phyloP scores from a whole-genome alignment of 2,888 invertebrate species.

The Bedellia somnulentella region DNA sequence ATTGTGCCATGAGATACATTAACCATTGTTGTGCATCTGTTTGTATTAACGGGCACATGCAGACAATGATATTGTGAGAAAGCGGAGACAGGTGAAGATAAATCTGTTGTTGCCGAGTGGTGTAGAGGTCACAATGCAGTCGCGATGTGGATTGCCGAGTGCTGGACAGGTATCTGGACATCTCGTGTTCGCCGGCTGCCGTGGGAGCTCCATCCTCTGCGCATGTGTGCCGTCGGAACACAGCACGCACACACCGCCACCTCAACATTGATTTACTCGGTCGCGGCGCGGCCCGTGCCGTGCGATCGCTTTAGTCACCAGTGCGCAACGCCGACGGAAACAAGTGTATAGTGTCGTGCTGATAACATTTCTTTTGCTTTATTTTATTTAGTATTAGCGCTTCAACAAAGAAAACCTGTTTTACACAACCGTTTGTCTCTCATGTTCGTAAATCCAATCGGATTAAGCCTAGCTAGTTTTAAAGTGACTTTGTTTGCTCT shows the following conservation, averaged over 20 bases:
- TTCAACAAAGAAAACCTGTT: slow-evolving; percentile 38
- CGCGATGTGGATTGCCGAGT: too few relatives aligned
- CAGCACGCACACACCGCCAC: slow-evolving; percentile 22
- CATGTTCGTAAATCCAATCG: too few relatives aligned
- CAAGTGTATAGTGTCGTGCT: slow-evolving; percentile 28
- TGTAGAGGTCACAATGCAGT: too few relatives aligned
- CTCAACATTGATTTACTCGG: slow-evolving; percentile 55
- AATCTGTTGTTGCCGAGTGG: too few relatives aligned
- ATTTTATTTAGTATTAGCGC: slow-evolving; percentile 21
- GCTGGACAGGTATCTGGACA: slow-evolving; percentile 8
- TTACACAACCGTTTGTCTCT: slow-evolving; percentile 24
- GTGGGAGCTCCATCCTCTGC: slow-evolving; percentile 12
- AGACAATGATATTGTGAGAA: too few relatives aligned
- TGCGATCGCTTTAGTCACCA: slow-evolving; percentile 46
- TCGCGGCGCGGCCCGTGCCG: slow-evolving; percentile 36
- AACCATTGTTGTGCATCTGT: too few relatives aligned
- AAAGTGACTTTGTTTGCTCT: slow-evolving; percentile 24
- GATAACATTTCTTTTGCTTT: slow-evolving; percentile 45
- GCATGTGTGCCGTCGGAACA: slow-evolving; percentile 20
- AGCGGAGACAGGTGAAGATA: too few relatives aligned
- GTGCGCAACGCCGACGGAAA: slow-evolving; percentile 51
- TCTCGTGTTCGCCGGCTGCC: slow-evolving; percentile 11
- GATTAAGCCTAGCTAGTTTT: too few relatives aligned
- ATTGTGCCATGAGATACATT: too few relatives aligned
- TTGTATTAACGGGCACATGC: too few relatives aligned